These are phyloP conservation scores for Epinotia demarniana DNA, from an alignment of 2,888 invertebrate species.

Conservation along the genomic window DNA sequence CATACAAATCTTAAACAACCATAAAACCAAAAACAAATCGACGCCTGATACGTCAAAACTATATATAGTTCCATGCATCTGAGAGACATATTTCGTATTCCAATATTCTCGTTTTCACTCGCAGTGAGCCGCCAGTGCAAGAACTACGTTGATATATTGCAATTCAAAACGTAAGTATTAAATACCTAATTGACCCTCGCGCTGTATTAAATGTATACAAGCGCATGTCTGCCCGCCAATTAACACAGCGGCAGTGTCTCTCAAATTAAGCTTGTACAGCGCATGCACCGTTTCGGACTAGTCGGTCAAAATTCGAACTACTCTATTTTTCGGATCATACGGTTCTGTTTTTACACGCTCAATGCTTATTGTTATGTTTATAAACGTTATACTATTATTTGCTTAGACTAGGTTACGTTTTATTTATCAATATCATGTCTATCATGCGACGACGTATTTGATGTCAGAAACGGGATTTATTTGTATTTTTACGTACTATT, in stretches of 20 bases:
- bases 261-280: conserved; percentile 45
- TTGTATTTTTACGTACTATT: background rate
- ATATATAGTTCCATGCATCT: conserved; percentile 21
- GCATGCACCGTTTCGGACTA: conserved; percentile 17
- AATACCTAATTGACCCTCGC: conserved; percentile 5
- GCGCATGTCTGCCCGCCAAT: conserved; percentile 43
- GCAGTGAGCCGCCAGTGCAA: background rate
- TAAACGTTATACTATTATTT: conserved; percentile 12
- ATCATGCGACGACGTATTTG: conserved; percentile 19
- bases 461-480: background rate
- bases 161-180: background rate
- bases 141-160: background rate
- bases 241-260: conserved; percentile 46
- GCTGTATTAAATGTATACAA: conserved; percentile 38
- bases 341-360: conserved; percentile 20
- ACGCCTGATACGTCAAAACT: conserved; percentile 29
- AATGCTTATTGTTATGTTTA: conserved; percentile 36
- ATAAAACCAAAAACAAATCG: background rate
- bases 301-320: conserved; percentile 1
- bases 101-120: background rate
- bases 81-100: background rate
- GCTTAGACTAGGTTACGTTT: conserved; percentile 26
- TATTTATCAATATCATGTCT: conserved; percentile 18
- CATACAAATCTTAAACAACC: background rate
- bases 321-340: background rate